phyloP scores from a whole-genome alignment of 2,797 vertebrate species.

The Buphagus erythrorhynchus region DNA sequence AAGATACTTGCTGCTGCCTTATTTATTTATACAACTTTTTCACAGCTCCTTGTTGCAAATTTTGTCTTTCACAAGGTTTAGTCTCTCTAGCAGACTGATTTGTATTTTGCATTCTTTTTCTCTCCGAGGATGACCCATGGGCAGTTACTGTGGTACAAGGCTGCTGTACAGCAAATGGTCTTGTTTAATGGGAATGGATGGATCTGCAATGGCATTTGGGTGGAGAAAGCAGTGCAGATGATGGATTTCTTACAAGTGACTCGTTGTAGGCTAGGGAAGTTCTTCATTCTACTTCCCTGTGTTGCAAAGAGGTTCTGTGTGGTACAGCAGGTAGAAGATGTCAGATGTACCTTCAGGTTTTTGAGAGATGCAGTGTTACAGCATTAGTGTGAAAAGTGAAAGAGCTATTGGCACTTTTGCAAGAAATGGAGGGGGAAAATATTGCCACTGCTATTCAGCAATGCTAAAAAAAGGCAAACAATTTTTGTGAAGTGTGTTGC shows the following conservation, averaged over 20 bases:
- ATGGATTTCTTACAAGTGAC: neutral
- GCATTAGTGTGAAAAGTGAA: neutral
- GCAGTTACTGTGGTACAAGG: neutral
- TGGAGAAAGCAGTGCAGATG: neutral
- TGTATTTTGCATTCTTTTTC: neutral
- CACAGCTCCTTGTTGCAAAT: neutral
- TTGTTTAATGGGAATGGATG: neutral
- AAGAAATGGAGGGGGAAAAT: neutral
- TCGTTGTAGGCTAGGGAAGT: neutral
- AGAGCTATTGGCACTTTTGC: neutral
- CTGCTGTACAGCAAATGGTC: neutral
- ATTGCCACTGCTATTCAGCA: neutral
- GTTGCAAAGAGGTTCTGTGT: neutral
- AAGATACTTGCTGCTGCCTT: neutral
- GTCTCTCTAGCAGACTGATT: neutral
- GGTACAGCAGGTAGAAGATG: neutral
- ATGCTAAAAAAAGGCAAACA: neutral
- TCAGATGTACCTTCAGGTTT: neutral
- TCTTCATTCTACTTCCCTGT: neutral
- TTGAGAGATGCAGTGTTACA: neutral
- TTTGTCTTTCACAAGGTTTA: neutral
- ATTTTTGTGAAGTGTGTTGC: neutral
- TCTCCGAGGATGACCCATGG: neutral
- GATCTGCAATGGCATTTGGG: neutral
- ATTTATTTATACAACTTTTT: neutral